Evolutionary conservation across 1,140 invertebrate species (phyloP), one percentile per base, ranked within the genome.

Genomic region (Melitaea cinxia): DNA sequence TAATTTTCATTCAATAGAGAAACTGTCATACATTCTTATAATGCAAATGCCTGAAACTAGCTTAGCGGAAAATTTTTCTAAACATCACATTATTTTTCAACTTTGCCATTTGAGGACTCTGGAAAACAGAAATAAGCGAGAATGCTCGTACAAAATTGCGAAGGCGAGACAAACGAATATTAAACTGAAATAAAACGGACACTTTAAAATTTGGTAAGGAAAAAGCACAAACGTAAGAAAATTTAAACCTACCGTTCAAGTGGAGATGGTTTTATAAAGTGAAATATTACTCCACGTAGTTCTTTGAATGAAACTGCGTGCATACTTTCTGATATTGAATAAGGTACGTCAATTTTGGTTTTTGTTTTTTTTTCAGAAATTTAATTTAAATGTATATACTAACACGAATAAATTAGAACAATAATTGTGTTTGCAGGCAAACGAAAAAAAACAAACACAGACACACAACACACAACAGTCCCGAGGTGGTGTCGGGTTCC

Each of bases 81-180:
- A 56, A 17, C 60, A 45, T 54, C 17, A 26, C 60, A 62, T 62
- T 42, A 54, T 54, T 62, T 60, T 62, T 65, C 62, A 65, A 57
- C 45, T 57, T 52, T 39, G 39, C 42, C 62, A 47, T 52, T 57
- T 52, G 62, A 42, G 52, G 19, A 35, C 15, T 14, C 37, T 26
- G 10, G 45, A 65, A 49, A 52, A 28, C 23, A 28, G 45, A 52
- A 65, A 58, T 39, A 57, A 58, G 56, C 28, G 56, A 50, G 47
- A 52, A 59, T 21, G 15, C 62, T 65, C 42, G 45, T 14, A 54
- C 37, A 56, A 64, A 64, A 64, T 55, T 57, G 60, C 35, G 14
- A 58, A 56, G 26, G 47, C 24, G 47, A 68, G 57, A 61, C 57
- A 61, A 70, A 60, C 56, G 50, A 60, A 69, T 64, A 69, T 65